These are phyloP conservation scores for Gryllus longicercus DNA, from an alignment of 2,888 invertebrate species.

Conservation along the genomic window DNA sequence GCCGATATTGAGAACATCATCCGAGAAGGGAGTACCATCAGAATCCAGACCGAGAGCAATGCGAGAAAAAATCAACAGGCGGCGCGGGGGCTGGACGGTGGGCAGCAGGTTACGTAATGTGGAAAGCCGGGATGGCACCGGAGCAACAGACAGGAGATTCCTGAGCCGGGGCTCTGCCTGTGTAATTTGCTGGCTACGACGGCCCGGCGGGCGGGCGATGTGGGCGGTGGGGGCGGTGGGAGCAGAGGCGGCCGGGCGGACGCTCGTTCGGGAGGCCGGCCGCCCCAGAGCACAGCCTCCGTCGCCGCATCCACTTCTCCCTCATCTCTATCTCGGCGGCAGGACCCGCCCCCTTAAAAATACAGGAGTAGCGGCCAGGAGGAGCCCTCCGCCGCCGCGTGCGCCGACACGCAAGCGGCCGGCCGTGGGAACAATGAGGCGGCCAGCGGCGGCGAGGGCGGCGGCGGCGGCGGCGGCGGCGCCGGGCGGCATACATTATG, in stretches of 20 bases:
- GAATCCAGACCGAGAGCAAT: not conserved
- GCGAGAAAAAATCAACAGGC: not conserved
- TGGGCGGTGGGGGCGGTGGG: not conserved
- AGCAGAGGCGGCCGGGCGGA: not conserved
- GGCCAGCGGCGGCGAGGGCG: not conserved
- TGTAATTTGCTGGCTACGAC: constrained; percentile 8
- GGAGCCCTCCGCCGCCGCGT: too few species aligned
- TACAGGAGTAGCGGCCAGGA: not conserved
- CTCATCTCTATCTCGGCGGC: not conserved
- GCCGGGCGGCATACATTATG: not conserved
- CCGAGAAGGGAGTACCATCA: not conserved
- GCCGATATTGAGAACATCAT: constrained; percentile 2
- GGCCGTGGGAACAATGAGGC: too few species aligned
- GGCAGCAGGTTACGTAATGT: constrained; percentile 4
- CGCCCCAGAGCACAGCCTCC: too few species aligned
- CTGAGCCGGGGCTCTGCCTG: not conserved
- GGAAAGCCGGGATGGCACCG: not conserved
- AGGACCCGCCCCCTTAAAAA: constrained; percentile 11
- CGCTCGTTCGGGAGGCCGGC: too few species aligned
- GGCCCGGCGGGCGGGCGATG: not conserved
- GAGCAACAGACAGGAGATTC: not conserved
- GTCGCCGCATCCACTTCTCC: not conserved
- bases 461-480: not conserved
- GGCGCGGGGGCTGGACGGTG: not conserved
- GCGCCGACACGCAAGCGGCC: too few species aligned